phyloP scores from a whole-genome alignment of 2,113 vertebrate species.

The Eubucco bourcierii region DNA sequence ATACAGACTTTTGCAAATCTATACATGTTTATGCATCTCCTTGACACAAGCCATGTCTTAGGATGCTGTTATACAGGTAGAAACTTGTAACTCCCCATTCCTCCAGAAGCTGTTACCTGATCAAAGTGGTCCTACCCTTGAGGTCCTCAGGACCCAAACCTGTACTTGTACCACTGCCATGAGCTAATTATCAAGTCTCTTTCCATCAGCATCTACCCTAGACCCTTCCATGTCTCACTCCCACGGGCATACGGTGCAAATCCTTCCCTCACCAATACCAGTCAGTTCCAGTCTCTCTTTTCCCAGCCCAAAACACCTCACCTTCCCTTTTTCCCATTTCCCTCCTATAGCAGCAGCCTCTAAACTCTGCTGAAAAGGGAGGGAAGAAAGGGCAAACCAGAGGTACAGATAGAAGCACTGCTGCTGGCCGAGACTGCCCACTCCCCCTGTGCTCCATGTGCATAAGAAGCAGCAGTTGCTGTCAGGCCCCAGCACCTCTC shows the following conservation, averaged over 20 bases:
- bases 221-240: neutral
- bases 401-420: neutral
- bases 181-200: neutral
- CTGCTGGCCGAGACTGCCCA: neutral
- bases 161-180: neutral
- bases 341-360: neutral
- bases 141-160: neutral
- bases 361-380: neutral
- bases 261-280: neutral
- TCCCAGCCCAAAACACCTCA: neutral
- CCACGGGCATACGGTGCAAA: neutral
- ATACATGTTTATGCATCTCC: neutral
- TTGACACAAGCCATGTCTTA: neutral
- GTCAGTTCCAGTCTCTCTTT: neutral
- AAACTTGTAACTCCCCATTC: neutral
- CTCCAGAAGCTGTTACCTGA: neutral
- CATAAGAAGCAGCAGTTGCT: neutral
- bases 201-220: neutral
- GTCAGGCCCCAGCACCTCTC: rapidly evolving
- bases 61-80: neutral
- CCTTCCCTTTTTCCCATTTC: neutral
- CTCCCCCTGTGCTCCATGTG: rapidly evolving
- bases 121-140: neutral
- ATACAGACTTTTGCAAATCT: neutral
- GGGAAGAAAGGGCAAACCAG: neutral